Evolutionary conservation across 2,888 invertebrate species (phyloP).

Genomic region (Epirrhoe tristata): DNA sequence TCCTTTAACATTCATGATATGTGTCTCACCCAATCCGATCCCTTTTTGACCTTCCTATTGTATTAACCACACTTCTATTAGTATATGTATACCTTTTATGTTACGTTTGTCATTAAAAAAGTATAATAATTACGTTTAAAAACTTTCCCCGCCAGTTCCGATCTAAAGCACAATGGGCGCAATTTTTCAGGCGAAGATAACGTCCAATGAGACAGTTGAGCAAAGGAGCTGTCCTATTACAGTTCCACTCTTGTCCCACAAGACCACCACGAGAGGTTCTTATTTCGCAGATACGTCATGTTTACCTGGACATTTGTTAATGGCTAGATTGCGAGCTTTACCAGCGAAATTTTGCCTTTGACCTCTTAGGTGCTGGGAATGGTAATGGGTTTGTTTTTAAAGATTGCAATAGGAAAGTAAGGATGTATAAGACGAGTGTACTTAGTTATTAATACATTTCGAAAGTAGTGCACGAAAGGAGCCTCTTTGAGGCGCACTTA

Average conservation of each 20-base stretch:
- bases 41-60: no score
- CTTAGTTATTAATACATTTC: no score
- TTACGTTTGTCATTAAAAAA: no score
- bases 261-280: conserved; percentile 77
- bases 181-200: conserved; percentile 79
- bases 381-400: conserved; percentile 21
- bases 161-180: conserved; percentile 70
- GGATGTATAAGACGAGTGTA: no score
- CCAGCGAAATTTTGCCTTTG: conserved; percentile 32
- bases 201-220: conserved; percentile 72
- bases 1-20: no score
- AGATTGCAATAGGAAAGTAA: background rate
- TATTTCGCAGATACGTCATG: conserved; percentile 71
- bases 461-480: no score
- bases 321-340: conserved; percentile 62
- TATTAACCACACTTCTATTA: no score
- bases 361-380: conserved; percentile 23
- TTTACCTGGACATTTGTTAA: conserved; percentile 71
- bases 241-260: conserved; percentile 64
- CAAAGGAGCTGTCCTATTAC: conserved; percentile 78
- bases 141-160: conserved; percentile 47
- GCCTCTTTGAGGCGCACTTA: no score
- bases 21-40: no score
- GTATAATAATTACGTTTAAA: conserved; percentile 4
- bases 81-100: no score